Evolutionary conservation across 2,888 invertebrate genomes (phyloP), one percentile per base, ranked within the genome.

Genomic region (Tipula unca): DNA sequence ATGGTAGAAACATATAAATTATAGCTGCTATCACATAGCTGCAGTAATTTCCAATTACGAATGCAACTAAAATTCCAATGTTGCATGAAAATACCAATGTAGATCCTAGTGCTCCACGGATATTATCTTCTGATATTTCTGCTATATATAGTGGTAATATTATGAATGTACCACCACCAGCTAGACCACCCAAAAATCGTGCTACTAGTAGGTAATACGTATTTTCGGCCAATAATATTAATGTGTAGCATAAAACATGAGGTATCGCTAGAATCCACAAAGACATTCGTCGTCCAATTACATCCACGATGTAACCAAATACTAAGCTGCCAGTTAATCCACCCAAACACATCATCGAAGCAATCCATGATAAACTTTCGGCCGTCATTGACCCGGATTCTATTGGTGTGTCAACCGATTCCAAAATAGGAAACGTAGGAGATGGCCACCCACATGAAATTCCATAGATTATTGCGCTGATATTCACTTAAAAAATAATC

Each of bases 101-200:
- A 1, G 90, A 90, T 4, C 91, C 91, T 86, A 91, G 86, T 39
- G 87, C 87, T 8, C 91, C 91, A 2, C 91, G 90, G n/a, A 90
- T 88, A 5, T 86, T 85, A 13, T 85, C 83, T 14, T 83, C 83
- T 14, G 86, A 14, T 42, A 86, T 85, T 85, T 86, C 86, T n/a
- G 85, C 69, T 17, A 86, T 32, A 86, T 84, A 86, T 3, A 85
- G 17, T 14, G 86, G 86, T 13, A 86, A 25, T 17, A 85, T 17
- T 6, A 86, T 83, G 20, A 85, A 82, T 42, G 42, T 29, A 29
- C 85, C 86, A 10, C 87, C 86, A 32, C 86, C 86, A 32, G 84
- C 85, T n/a, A 87, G 39, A 0, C 87, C 87, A 29, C 29, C 83
- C 1, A 87, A 35, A 42, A 86, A 85, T 85, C 87, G 35, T 3